These are phyloP conservation scores for Netelia melanura DNA, from an alignment of 2,888 invertebrate genomes.

Conservation along the genomic window DNA sequence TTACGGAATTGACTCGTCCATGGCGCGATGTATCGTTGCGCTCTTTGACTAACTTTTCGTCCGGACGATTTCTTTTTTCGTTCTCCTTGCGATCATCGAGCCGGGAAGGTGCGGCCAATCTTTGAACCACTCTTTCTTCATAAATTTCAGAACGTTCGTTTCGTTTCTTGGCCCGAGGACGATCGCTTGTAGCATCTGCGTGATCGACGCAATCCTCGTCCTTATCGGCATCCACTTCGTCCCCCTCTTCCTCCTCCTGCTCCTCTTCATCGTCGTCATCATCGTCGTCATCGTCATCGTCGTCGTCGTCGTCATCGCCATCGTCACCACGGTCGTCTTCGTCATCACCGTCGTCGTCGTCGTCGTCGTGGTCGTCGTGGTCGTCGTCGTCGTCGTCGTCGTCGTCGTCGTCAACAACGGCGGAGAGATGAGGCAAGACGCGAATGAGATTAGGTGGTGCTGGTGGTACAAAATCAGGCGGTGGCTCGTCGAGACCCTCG, in stretches of 20 bases:
- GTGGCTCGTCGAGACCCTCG: conserved; percentile 85
- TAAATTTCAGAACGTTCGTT: conserved; percentile 28
- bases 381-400: conserved; percentile 86
- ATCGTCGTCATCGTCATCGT: conserved; percentile 72
- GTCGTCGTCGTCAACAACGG: conserved; percentile 87
- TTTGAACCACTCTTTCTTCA: conserved; percentile 42
- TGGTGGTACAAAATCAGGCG: conserved; percentile 88
- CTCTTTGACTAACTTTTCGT: conserved; percentile 60
- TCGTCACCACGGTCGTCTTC: not conserved
- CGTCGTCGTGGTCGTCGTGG: conserved; percentile 85
- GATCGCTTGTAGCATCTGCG: conserved; percentile 72
- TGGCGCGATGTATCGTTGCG: conserved; percentile 75
- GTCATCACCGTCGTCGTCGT: conserved; percentile 84
- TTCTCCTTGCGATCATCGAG: conserved; percentile 63
- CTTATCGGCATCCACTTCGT: not conserved
- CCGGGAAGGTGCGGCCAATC: conserved; percentile 56
- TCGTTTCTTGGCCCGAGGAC: conserved; percentile 67
- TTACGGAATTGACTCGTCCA: conserved; percentile 65
- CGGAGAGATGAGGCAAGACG: conserved; percentile 89
- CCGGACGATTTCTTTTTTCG: conserved; percentile 25
- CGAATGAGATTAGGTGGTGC: conserved; percentile 88
- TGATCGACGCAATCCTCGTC: conserved; percentile 28
- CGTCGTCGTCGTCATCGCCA: conserved; percentile 18
- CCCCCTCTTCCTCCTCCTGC: not conserved
- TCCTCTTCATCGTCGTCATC: not conserved